Evolutionary conservation across 2,888 invertebrate species (phyloP), one percentile per base, ranked within the genome.

Genomic region (Pimpla rufipes): DNA sequence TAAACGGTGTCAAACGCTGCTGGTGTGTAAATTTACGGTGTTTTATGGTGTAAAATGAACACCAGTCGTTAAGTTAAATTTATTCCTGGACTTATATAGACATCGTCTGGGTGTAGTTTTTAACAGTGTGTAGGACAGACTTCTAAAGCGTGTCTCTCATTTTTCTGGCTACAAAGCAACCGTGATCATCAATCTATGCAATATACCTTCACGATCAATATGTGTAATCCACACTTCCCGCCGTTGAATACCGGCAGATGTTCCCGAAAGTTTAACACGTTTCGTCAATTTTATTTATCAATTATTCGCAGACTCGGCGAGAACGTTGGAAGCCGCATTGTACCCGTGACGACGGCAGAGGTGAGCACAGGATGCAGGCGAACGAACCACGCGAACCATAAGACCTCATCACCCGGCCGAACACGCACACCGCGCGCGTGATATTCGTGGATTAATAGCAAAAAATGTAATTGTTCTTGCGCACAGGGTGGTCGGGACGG

Each of bases 381-480:
- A 37, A 37, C 7, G 37, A 18, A 2, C 10, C 13, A 29, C 5
- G 13, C 5, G n/a, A 29, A 29, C 29, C 29, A 50, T n/a, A 8
- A 29, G 62, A 64, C n/a, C 64, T 79, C 37, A 70, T 71, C 42
- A 59, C 16, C 35, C 35, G n/a, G 16, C 35, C 16, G 59, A 59
- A 59, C 59, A 16, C n/a, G 42, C 50, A 29, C 18, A 29, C n/a
- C 2, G 18, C n/a, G 52, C 13, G 50, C 13, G 50, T 10, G 57
- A 67, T 67, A 52, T 59, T 45, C 68, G 40, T 37, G 52, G 42
- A 45, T 77, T 52, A 40, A 29, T 35, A 62, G 40, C 21, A 42
- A 78, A 62, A 77, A 77, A 80, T 76, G 59, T 67, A 29, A 47
- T 73, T 62, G 47, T 67, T 80, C 59, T 62, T 83, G 47, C 1